These are phyloP conservation scores for Antidorcas marsupialis DNA, from an alignment of 2,113 vertebrate species.

Conservation along the genomic window DNA sequence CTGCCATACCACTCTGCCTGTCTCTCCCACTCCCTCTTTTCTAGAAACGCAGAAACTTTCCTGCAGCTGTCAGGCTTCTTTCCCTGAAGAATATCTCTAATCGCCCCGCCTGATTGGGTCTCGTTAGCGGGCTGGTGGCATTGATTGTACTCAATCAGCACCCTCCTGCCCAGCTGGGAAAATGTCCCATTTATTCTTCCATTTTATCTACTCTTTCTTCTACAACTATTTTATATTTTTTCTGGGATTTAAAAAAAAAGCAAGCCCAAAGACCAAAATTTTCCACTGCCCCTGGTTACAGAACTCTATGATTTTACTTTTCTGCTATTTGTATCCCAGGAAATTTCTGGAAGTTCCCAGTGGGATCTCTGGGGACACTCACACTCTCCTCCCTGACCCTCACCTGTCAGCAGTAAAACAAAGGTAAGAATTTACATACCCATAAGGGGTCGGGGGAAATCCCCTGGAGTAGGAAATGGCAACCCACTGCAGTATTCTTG, in stretches of 20 bases:
- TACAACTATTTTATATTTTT: conserved; percentile 63
- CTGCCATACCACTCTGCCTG: background rate
- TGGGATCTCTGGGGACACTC: background rate
- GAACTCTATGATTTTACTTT: conserved; percentile 9
- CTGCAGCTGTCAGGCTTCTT: conserved; percentile 66
- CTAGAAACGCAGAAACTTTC: conserved; percentile 55
- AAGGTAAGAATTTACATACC: background rate
- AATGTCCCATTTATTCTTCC: conserved; percentile 67
- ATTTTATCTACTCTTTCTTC: conserved; percentile 58
- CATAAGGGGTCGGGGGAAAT: background rate
- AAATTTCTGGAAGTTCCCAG: background rate
- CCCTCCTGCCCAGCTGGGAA: conserved; percentile 74
- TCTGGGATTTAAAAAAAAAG: background rate
- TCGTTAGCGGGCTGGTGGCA: conserved; percentile 72
- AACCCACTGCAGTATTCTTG: background rate
- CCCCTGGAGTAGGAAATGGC: background rate
- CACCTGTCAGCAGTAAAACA: background rate
- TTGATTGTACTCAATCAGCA: conserved; percentile 74
- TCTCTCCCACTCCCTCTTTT: background rate
- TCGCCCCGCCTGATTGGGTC: conserved; percentile 72
- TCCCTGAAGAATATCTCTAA: conserved; percentile 74
- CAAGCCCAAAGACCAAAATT: background rate
- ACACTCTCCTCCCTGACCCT: background rate
- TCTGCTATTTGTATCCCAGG: background rate
- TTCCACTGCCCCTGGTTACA: background rate